Percentiles rank a stretch among this genome's conserved stretches.
Evolutionary conservation across 2,113 vertebrate genomes (phyloP).

Genomic region (Petromus typicus): DNA sequence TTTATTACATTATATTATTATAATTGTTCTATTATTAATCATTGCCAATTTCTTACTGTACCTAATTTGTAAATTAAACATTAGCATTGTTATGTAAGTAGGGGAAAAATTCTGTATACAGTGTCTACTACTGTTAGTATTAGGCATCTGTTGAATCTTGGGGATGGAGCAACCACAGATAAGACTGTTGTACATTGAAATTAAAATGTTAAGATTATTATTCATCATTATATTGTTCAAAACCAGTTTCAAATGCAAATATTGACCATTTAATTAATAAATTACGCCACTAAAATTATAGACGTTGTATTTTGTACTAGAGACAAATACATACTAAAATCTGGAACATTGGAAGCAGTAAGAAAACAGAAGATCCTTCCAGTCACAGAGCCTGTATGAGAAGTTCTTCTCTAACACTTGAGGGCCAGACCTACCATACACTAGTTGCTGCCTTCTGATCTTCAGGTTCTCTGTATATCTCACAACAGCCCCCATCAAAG

Average conservation of each 20-base stretch:
- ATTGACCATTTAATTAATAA: background rate
- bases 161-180: background rate
- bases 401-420: background rate
- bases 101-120: background rate
- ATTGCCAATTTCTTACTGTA: background rate
- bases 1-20: background rate
- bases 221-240: background rate
- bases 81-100: background rate
- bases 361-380: background rate
- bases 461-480: background rate
- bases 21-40: background rate
- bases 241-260: slow-evolving; percentile 16
- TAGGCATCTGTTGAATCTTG: background rate
- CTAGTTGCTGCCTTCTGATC: background rate
- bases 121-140: background rate
- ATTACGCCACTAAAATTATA: background rate
- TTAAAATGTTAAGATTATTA: slow-evolving; percentile 9
- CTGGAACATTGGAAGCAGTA: background rate
- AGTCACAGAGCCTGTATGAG: background rate
- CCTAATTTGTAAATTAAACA: background rate
- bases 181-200: background rate
- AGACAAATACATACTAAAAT: background rate
- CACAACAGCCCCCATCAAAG: background rate
- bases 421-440: accelerated
- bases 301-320: background rate